Evolutionary conservation across 2,888 invertebrate species (phyloP), one percentile per base, ranked within the genome.

Genomic region (Hirudinaria manillensis): DNA sequence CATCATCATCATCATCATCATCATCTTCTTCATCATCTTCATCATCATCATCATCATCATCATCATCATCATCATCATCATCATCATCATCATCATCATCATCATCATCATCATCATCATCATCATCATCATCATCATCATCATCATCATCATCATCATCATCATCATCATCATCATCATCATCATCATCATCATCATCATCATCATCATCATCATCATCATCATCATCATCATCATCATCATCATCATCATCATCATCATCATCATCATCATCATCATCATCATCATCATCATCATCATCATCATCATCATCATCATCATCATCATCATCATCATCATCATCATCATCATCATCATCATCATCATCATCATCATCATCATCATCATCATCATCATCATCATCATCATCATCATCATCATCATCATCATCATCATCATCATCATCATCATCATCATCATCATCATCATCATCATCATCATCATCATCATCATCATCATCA

Each of bases 1-100:
- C 74, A 74, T 73, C 74, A 71, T 74, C 74, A 74, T 74, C 74
- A 74, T 74, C 71, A 74, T 74, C 74, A 74, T 36, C 74, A 74
- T 61, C 74, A 36, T 61, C 66, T 3, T 36, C 70, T 3, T 70
- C 70, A n/a, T 36, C 70, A 45, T 70, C 70, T 36, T 36, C 70
- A 70, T 36, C 70, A 70, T 36, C 70, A 27, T 70, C 70, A 45
- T 70, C 70, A n/a, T 70, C 70, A 45, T 45, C 45, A 6, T 70
- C 70, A 24, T 73, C 61, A 61, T 73, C 73, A 73, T 56, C 73
- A 73, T 56, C 61, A 56, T 56, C 56, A 56, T 56, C 56, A 61
- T 73, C 73, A 73, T 73, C 61, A 61, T 56, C 56, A 56, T 61
- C 61, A 65, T 32, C 74, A 65, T 34, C 74, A 65, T 67, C 38